Conservation (phyloP, 2,888 invertebrate genomes). For the Amblyjoppa proteus region DNA sequence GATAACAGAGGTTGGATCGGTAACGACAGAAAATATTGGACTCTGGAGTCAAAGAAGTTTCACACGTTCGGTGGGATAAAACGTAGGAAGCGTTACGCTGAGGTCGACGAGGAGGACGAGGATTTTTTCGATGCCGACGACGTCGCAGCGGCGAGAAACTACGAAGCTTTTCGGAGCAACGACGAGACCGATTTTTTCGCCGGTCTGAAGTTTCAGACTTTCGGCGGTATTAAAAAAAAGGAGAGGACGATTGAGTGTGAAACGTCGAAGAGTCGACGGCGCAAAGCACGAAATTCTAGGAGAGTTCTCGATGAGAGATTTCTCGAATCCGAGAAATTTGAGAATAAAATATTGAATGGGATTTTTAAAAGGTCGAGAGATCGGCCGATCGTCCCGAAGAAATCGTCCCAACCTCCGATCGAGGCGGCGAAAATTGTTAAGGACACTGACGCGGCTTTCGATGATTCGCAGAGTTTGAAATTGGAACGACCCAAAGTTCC, state of each 20-base stretch:
- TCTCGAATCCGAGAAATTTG: slow-evolving; percentile 20
- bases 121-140: slow-evolving; percentile 77
- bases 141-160: neutral
- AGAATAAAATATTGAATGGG: slow-evolving; percentile 38
- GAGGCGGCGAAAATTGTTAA: slow-evolving; percentile 19
- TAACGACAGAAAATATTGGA: slow-evolving; percentile 74
- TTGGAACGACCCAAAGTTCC: slow-evolving; percentile 87
- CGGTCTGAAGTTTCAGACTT: slow-evolving; percentile 76
- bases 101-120: slow-evolving; percentile 84
- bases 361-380: slow-evolving; percentile 46
- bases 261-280: slow-evolving; percentile 40
- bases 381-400: neutral
- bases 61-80: slow-evolving; percentile 80
- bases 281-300: slow-evolving; percentile 47
- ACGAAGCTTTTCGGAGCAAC: slow-evolving; percentile 17
- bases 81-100: slow-evolving; percentile 74
- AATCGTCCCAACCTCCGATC: neutral
- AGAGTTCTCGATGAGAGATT: slow-evolving; percentile 39
- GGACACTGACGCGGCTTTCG: slow-evolving; percentile 2
- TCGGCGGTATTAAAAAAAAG: slow-evolving; percentile 77
- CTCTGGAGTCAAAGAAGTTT: slow-evolving; percentile 72
- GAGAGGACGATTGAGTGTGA: slow-evolving; percentile 14
- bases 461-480: slow-evolving; percentile 83
- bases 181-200: slow-evolving; percentile 67
- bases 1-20: slow-evolving; percentile 67